Evolutionary conservation across 2,113 vertebrate species (phyloP).

Genomic region (Heterotilapia buettikoferi): DNA sequence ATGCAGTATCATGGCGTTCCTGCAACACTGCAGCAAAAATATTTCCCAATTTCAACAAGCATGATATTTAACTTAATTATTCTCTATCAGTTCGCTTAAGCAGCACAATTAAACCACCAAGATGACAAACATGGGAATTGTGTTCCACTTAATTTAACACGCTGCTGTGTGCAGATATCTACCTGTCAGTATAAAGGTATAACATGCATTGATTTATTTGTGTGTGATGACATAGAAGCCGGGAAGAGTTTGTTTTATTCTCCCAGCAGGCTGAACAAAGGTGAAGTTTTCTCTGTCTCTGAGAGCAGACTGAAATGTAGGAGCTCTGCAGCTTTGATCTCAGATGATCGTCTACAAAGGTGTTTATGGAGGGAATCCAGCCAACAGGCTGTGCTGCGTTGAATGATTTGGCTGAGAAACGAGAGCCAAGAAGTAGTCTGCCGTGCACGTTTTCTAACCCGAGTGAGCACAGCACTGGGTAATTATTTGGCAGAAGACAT

Average conservation of each 20-base stretch:
- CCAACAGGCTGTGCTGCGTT: background rate
- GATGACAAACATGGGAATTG: rapidly evolving
- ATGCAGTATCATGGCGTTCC: background rate
- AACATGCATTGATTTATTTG: background rate
- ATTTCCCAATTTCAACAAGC: background rate
- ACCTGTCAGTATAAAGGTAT: background rate
- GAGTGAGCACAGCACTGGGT: background rate
- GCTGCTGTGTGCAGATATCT: background rate
- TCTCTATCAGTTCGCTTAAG: background rate
- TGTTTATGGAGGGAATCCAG: background rate
- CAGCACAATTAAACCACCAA: background rate
- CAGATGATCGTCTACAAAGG: background rate
- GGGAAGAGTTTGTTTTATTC: background rate
- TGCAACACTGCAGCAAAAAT: rapidly evolving
- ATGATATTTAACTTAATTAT: background rate
- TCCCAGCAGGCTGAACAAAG: background rate
- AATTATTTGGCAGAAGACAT: slow-evolving; percentile 32
- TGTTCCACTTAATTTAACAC: background rate
- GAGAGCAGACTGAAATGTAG: background rate
- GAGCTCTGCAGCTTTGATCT: background rate
- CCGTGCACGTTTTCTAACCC: background rate
- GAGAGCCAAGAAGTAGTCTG: background rate
- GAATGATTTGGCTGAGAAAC: background rate
- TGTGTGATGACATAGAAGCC: background rate
- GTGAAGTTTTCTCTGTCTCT: background rate